Base-by-base conservation (phyloP, 2,113 vertebrate genomes). In the Cyphomyrus discorhynchus region DNA sequence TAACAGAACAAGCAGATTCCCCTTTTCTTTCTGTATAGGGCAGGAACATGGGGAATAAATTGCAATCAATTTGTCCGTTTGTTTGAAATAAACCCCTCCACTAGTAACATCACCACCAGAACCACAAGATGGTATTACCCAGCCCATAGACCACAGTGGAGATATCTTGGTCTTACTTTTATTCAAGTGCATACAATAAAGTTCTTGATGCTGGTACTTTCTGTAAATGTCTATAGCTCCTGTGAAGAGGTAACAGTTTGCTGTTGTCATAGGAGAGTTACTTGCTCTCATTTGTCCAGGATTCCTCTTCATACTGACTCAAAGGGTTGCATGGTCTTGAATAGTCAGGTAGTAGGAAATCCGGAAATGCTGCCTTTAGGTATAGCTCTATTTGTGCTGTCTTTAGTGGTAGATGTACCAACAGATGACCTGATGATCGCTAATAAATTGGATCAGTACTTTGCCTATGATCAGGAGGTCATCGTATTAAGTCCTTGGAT, bases 1-100 rank as follows among this genome's bases (percentile, higher is more conserved):
- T 88, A 87, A 91, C 84, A 58, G 50, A 24, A 24, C 31, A 90
- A 53, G 84, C 83, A 86, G 24, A 50, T 19, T 87, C 42, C 45
- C 88, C 13, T 27, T 56, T 15, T 80, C 17, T 53, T 31, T 66
- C 56, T 27, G 10, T 50, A 42, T 35, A 7, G 35, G 47, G n/a
- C 42, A 50, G 45, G n/a, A 88, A 39, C 70, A 77, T 7, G 42
- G 62, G 11, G 46, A 21, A 84, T 49, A 47, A 49, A 87, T 87
- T 56, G 50, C 31, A 42, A 21, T 21, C 24, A 53, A 49, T 17
- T 17, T n/a, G 19, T 13, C 49, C 8, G 3, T 89, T 52, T 52
- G 11, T 45, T 88, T 21, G n/a, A 74, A 42, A 1, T 13, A 80
- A 11, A 24, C 15, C 49, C 6, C n/a, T 9, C 31, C 21, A 19